phyloP scores from a whole-genome alignment of 2,113 vertebrate species.

The Probosciger aterrimus region DNA sequence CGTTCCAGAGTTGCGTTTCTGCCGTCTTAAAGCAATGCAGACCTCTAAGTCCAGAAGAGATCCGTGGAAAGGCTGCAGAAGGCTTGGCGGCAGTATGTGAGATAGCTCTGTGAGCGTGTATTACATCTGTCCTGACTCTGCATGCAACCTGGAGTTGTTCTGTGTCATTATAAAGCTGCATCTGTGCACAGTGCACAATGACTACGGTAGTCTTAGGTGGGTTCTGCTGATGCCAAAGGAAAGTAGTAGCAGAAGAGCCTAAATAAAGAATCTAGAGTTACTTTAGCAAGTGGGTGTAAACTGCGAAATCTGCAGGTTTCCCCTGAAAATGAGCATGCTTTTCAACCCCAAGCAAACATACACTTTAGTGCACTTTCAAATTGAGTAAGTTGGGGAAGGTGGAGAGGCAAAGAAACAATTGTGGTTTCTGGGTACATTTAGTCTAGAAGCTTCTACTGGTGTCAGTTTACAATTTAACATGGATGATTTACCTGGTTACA shows the following conservation, averaged over 20 bases:
- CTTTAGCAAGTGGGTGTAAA: neutral
- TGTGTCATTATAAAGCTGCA: neutral
- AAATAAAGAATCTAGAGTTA: neutral
- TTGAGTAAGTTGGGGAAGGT: neutral
- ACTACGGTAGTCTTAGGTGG: neutral
- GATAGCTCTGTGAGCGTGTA: neutral
- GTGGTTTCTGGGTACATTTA: neutral
- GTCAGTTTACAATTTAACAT: neutral
- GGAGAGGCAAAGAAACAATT: neutral
- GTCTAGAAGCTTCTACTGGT: neutral
- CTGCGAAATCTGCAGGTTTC: neutral
- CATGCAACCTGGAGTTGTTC: neutral
- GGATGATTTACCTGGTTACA: neutral
- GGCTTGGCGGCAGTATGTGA: neutral
- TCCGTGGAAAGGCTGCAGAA: neutral
- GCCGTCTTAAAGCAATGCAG: accelerated
- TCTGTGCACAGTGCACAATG: neutral
- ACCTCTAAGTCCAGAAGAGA: neutral
- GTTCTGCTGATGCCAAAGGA: neutral
- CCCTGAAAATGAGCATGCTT: neutral
- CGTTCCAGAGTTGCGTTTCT: neutral
- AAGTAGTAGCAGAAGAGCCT: neutral
- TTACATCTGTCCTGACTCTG: neutral
- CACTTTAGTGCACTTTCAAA: neutral
- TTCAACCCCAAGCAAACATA: neutral